Conservation (phyloP, 2,888 invertebrate species). For the Lasioglossum oenotherae region DNA sequence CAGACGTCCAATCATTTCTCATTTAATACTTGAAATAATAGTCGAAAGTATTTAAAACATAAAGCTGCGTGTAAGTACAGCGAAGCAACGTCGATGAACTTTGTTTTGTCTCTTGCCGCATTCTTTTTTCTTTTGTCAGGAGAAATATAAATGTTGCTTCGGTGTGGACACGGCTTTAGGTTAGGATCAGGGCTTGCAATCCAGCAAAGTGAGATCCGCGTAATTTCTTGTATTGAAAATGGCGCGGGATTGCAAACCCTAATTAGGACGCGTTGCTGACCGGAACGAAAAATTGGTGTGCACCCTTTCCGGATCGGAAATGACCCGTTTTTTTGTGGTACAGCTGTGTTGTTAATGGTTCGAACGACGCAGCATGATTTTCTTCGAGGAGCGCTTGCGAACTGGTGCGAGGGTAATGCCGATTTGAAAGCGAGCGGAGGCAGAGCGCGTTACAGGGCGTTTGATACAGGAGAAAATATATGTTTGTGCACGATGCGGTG, state of each 20-base stretch:
- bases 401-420: background rate
- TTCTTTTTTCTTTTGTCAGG: background rate
- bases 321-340: background rate
- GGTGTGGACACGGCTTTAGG: background rate
- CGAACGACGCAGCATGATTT: background rate
- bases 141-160: background rate
- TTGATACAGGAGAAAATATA: slow-evolving; percentile 58
- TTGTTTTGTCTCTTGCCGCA: background rate
- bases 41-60: background rate
- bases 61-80: background rate
- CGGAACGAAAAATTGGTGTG: background rate
- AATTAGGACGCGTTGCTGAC: background rate
- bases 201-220: too few relatives aligned
- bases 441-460: slow-evolving; percentile 30
- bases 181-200: too few relatives aligned
- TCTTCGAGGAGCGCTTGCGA: slow-evolving; percentile 12
- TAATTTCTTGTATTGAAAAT: too few relatives aligned
- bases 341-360: background rate
- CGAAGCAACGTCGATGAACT: background rate
- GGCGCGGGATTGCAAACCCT: too few relatives aligned
- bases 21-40: slow-evolving; percentile 3
- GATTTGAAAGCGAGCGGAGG: slow-evolving; percentile 35
- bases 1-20: slow-evolving; percentile 24
- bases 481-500: slow-evolving; percentile 45
- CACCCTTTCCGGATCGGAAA: background rate